A percentile compares a stretch with the other conserved stretches of the same genome.
These are phyloP conservation scores for Smutsia gigantea DNA, from an alignment of 2,797 vertebrate species.

Conservation along the genomic window DNA sequence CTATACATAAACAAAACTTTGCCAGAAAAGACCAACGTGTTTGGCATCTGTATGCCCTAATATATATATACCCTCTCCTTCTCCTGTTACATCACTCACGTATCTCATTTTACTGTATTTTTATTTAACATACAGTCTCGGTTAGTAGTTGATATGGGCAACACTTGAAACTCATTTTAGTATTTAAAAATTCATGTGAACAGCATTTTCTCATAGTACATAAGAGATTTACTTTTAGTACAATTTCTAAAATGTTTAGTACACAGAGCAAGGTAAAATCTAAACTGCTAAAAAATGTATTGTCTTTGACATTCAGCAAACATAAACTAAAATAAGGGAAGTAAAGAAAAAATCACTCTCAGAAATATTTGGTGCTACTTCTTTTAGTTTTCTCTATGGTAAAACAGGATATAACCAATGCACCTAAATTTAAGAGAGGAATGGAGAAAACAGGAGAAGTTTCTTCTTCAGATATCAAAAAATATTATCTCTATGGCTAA, in stretches of 20 bases:
- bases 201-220: background rate
- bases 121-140: background rate
- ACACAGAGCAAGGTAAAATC: conserved; percentile 17
- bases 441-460: background rate
- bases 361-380: background rate
- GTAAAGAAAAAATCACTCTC: background rate
- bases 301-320: background rate
- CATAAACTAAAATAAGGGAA: conserved; percentile 2
- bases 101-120: background rate
- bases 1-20: background rate
- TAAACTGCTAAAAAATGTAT: background rate
- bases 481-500: background rate
- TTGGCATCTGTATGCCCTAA: background rate
- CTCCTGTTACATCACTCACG: background rate
- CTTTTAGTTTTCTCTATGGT: conserved; percentile 1
- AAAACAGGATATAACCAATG: conserved; percentile 8
- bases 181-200: background rate
- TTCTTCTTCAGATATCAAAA: background rate
- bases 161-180: background rate
- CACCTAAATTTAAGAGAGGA: background rate
- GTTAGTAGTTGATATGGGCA: background rate
- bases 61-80: background rate
- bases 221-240: background rate
- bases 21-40: background rate
- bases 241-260: background rate